phyloP scores from a whole-genome alignment of 2,113 vertebrate genomes.

The Corvus hawaiiensis region DNA sequence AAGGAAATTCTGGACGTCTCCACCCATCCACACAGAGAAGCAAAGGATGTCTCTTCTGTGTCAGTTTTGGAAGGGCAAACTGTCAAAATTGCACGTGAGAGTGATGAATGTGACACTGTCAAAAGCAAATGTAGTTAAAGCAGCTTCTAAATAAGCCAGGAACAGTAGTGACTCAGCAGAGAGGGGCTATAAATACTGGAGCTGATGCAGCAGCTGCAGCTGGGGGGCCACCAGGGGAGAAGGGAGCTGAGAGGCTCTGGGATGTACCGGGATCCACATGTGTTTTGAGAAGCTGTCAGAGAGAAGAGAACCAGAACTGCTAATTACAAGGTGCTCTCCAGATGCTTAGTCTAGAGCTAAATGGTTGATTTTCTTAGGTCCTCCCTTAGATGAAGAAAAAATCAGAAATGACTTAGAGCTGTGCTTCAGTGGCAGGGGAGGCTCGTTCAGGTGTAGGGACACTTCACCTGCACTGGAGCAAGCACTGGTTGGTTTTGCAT shows the following conservation, averaged over 20 bases:
- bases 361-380: background rate
- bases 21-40: fast-evolving
- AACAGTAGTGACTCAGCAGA: background rate
- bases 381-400: background rate
- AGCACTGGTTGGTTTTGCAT: background rate
- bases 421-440: background rate
- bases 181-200: background rate
- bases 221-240: background rate
- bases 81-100: background rate
- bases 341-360: background rate
- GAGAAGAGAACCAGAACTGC: background rate
- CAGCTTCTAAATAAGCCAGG: background rate
- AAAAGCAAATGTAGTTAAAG: background rate
- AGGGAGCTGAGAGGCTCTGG: background rate
- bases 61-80: background rate
- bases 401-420: background rate
- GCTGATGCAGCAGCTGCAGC: background rate
- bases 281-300: background rate
- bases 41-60: background rate
- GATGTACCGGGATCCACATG: background rate
- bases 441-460: background rate
- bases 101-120: background rate
- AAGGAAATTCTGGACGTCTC: background rate
- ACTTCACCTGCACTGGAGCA: background rate
- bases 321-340: background rate